Conservation (phyloP, 92 coral and sea anemone genomes). For the Montipora capitata region DNA sequence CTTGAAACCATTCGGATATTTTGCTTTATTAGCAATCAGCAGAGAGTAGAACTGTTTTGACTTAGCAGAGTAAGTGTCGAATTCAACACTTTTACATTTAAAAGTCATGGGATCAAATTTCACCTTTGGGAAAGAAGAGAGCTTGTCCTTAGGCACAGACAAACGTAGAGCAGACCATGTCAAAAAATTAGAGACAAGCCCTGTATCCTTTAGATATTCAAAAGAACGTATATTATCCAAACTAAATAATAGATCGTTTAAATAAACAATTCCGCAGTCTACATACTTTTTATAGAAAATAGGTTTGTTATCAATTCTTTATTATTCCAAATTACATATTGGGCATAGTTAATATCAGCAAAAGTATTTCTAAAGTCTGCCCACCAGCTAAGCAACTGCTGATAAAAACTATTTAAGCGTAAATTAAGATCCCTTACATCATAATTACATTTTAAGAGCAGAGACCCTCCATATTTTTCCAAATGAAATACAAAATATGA, state of each 20-base stretch:
- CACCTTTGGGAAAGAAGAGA: too few relatives aligned
- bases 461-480: slow-evolving; percentile 17
- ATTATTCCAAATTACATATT: not conserved
- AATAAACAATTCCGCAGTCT: not conserved
- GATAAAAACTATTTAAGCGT: not conserved
- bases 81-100: too few relatives aligned
- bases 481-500: slow-evolving; percentile 2
- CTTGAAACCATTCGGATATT: too few relatives aligned
- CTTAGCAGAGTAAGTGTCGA: too few relatives aligned
- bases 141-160: too few relatives aligned
- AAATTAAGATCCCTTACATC: slow-evolving; percentile 22
- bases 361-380: slow-evolving; percentile 1
- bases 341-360: not conserved
- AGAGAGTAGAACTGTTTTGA: too few relatives aligned
- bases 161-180: too few relatives aligned
- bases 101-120: too few relatives aligned
- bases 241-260: not conserved
- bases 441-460: slow-evolving; percentile 35
- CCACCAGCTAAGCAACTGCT: slow-evolving; percentile 18
- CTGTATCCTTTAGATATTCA: too few relatives aligned
- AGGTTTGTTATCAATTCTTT: not conserved
- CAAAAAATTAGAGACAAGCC: too few relatives aligned
- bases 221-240: too few relatives aligned
- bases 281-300: not conserved
- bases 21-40: too few relatives aligned